Evolutionary conservation across 2,888 invertebrate species (phyloP).

Genomic region (Oasisia sp.): DNA sequence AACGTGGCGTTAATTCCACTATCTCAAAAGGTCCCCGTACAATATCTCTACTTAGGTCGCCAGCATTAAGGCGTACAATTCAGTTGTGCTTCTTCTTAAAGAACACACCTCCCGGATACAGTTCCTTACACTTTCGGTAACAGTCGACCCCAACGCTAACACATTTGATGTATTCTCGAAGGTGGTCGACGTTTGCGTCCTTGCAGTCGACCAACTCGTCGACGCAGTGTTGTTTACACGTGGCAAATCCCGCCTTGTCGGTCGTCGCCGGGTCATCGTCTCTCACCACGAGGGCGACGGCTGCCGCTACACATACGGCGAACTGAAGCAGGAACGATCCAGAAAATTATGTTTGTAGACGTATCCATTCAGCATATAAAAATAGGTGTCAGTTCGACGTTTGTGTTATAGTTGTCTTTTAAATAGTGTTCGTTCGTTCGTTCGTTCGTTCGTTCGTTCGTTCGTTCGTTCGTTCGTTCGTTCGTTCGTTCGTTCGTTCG

Average conservation of each 20-base stretch:
- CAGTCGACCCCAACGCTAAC: too few relatives aligned
- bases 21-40: too few relatives aligned
- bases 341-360: neutral
- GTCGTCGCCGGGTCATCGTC: neutral
- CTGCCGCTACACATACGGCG: neutral
- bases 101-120: neutral
- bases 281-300: neutral
- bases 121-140: neutral
- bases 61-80: too few relatives aligned
- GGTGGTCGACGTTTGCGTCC: neutral
- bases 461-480: too few relatives aligned
- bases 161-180: too few relatives aligned
- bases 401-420: too few relatives aligned
- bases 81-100: neutral
- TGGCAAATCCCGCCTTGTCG: neutral
- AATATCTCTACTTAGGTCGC: too few relatives aligned
- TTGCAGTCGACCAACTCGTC: neutral
- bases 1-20: too few relatives aligned
- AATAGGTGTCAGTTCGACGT: too few relatives aligned
- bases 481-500: too few relatives aligned
- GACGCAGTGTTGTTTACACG: neutral
- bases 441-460: too few relatives aligned
- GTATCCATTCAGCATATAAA: neutral
- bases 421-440: too few relatives aligned
- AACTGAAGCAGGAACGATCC: neutral